Conservation (phyloP, 2,888 invertebrate genomes). For the Pasiphila rectangulata region DNA sequence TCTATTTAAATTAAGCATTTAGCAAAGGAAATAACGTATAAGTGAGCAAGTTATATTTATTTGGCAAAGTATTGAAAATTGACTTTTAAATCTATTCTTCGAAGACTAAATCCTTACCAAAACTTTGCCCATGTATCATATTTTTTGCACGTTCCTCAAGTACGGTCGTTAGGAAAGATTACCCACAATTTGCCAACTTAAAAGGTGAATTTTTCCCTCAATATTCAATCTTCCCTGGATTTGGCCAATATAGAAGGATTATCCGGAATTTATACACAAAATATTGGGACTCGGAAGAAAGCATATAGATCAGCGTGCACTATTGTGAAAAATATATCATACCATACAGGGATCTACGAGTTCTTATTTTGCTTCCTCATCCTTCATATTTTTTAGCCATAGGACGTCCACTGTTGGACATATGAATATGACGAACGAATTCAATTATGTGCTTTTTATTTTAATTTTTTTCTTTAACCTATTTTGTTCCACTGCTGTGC, state of each 20-base stretch:
- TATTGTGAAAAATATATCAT: not conserved
- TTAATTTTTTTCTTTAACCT: too few species aligned
- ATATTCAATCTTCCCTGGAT: constrained; percentile 35
- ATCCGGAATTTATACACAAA: constrained; percentile 34
- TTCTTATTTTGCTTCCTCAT: too few species aligned
- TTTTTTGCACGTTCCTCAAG: constrained; percentile 2
- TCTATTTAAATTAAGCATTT: too few species aligned
- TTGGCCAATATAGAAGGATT: constrained; percentile 36
- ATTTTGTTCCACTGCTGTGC: too few species aligned
- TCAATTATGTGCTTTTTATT: too few species aligned
- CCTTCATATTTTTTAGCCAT: too few species aligned
- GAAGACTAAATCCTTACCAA: not conserved
- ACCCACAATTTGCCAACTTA: constrained; percentile 19
- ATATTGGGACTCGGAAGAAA: constrained; percentile 21
- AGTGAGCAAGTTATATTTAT: too few species aligned
- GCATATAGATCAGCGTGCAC: not conserved
- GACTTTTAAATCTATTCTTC: not conserved
- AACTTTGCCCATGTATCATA: not conserved
- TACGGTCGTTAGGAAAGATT: constrained; percentile 7
- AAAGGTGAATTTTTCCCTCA: constrained; percentile 23
- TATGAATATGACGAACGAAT: too few species aligned
- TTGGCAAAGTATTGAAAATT: not conserved
- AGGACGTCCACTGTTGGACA: too few species aligned
- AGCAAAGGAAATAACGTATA: too few species aligned
- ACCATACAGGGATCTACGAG: not conserved